These are phyloP conservation scores for Platorchestia sp. DNA, from an alignment of 1,140 invertebrate genomes.

Conservation along the genomic window DNA sequence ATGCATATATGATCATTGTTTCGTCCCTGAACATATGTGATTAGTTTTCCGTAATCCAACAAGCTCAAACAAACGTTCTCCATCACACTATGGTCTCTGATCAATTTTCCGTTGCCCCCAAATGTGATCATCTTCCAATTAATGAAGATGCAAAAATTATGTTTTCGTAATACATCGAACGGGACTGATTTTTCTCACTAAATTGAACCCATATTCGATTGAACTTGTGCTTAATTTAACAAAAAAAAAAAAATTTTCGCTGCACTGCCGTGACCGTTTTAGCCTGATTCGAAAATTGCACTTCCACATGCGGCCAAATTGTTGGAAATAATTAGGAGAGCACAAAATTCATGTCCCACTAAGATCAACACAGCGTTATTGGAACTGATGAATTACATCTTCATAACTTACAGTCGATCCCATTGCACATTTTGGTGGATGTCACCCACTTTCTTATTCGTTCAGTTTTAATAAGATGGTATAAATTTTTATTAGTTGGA, in stretches of 20 bases:
- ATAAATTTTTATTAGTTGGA: too few species aligned
- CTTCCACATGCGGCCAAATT: not conserved
- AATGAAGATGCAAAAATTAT: not conserved
- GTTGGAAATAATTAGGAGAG: not conserved
- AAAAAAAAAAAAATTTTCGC: not conserved
- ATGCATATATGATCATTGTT: too few species aligned
- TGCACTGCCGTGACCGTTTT: not conserved
- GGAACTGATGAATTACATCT: not conserved
- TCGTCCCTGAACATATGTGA: too few species aligned
- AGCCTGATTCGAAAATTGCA: not conserved
- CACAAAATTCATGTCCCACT: not conserved
- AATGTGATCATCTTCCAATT: too few species aligned
- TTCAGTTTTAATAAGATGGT: not conserved
- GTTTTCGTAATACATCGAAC: not conserved
- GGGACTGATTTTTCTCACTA: not conserved
- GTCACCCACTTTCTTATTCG: not conserved
- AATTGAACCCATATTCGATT: not conserved
- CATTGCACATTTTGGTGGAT: too few species aligned
- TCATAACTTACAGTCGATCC: not conserved
- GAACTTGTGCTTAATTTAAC: not conserved
- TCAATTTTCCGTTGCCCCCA: too few species aligned
- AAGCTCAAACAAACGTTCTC: too few species aligned
- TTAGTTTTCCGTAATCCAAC: too few species aligned
- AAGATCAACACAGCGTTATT: not conserved
- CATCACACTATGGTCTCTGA: too few species aligned